These are phyloP conservation scores for Perca flavescens DNA, from an alignment of 2,113 vertebrate species.

Conservation along the genomic window DNA sequence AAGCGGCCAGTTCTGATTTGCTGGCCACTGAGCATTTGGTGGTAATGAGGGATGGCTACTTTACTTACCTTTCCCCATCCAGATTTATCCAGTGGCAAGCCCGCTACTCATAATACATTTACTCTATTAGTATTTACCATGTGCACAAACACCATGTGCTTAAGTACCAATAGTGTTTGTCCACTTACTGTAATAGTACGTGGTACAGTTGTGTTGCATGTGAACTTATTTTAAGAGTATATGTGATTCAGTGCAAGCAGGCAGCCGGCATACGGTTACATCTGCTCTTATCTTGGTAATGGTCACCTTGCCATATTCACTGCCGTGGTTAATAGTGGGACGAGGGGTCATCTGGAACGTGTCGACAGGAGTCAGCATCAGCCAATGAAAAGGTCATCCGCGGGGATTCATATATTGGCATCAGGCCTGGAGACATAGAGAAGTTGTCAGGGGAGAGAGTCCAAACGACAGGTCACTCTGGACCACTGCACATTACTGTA, in stretches of 20 bases:
- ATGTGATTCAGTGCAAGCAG: conserved; percentile 57
- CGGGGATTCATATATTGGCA: conserved; percentile 71
- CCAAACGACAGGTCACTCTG: conserved; percentile 87
- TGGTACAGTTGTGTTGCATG: neutral
- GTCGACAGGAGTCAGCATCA: conserved; percentile 45
- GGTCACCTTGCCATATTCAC: conserved; percentile 44
- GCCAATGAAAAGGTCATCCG: conserved; percentile 73
- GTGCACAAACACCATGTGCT: neutral
- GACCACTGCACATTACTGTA: conserved; percentile 83
- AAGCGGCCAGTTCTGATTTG: neutral
- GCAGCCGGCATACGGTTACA: conserved; percentile 61
- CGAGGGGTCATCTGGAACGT: conserved; percentile 48
- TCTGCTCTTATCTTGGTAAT: conserved; percentile 63
- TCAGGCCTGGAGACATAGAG: conserved; percentile 76
- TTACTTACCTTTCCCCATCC: neutral
- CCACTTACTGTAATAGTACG: neutral
- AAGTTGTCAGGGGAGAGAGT: conserved; percentile 84
- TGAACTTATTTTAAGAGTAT: conserved; percentile 21
- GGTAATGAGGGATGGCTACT: neutral
- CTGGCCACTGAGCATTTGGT: conserved; percentile 2
- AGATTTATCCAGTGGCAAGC: no score
- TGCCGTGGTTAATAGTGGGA: conserved; percentile 41
- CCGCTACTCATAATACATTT: neutral
- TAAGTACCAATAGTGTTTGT: neutral
- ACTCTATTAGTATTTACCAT: neutral